Base-by-base conservation (phyloP, 2,113 vertebrate species). In the Eulemur macaco region DNA sequence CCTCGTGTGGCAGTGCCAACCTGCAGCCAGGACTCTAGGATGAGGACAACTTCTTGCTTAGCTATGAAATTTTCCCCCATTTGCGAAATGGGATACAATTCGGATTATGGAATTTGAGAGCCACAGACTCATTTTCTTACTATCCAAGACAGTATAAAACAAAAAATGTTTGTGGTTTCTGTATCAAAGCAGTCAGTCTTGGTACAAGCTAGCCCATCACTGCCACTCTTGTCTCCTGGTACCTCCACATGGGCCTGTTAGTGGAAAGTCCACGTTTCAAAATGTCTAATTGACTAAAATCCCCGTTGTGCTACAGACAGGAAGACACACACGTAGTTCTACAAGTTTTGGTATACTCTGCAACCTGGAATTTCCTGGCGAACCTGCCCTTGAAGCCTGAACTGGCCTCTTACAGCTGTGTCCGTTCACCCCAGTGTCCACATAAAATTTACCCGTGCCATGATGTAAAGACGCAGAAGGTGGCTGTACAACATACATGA, bases 261-360 rank as follows among this genome's bases (percentile, higher is more conserved):
- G 58, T 29, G 31, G 34, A 50, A 82, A n/a, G 60, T 11, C 6
- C 68, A 37, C 9, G 6, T 25, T 92, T 69, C 45, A 42, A 15
- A 69, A 18, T 0, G 21, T 63, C 39, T 18, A 1, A 11, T 34
- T 2, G 9, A 80, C 63, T 23, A 20, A 50, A 39, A 21, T 12
- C 31, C 31, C 3, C 1, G 58, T 0, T n/a, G 11, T 47, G 63
- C 27, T 8, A 2, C 0, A 17, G 18, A 14, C 0, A 21, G 0
- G 34, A 27, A 82, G 68, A 34, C 56, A 52, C 5, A 4, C 1
- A 10, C 31, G 27, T 29, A 64, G 60, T 20, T 63, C 27, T 27
- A 47, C 15, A 14, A 13, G 45, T 42, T n/a, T 37, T 9, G 56
- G 37, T 69, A 60, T 39, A 10, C 23, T n/a, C 27, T 0, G 15